phyloP scores from a whole-genome alignment of 2,113 vertebrate genomes.

The Macrotus californicus region DNA sequence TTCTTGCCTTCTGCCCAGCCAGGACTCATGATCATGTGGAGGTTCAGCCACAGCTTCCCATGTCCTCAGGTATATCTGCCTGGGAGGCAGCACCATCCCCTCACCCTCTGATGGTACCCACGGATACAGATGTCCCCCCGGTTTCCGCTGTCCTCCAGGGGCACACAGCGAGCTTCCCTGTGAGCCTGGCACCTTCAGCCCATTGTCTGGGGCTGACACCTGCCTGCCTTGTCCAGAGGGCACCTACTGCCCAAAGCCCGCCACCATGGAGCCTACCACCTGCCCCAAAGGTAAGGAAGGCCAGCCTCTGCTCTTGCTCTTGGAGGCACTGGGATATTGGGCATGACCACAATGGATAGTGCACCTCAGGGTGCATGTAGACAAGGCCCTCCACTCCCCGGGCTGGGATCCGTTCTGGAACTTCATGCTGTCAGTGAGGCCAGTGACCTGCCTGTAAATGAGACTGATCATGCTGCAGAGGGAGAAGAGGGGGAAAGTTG shows the following conservation, averaged over 20 bases:
- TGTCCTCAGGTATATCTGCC: conserved; percentile 86
- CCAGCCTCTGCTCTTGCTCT: background rate
- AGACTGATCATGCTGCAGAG: background rate
- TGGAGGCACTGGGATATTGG: background rate
- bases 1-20: background rate
- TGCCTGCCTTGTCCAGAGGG: conserved; percentile 87
- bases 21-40: background rate
- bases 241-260: conserved; percentile 77
- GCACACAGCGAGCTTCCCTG: conserved; percentile 84
- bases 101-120: conserved; percentile 80
- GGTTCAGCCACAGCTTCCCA: background rate
- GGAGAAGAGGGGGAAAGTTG: fast-evolving
- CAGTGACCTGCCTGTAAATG: background rate
- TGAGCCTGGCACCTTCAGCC: conserved; percentile 87
- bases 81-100: conserved; percentile 83
- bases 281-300: conserved; percentile 86
- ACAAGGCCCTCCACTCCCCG: too few relatives aligned
- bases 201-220: conserved; percentile 76
- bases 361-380: background rate
- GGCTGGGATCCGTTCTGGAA: background rate
- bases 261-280: conserved; percentile 79
- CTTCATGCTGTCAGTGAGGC: background rate
- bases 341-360: background rate
- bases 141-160: conserved; percentile 87
- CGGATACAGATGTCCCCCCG: conserved; percentile 87